Conservation (phyloP, 2,113 vertebrate species). For the Mungos mungo region DNA sequence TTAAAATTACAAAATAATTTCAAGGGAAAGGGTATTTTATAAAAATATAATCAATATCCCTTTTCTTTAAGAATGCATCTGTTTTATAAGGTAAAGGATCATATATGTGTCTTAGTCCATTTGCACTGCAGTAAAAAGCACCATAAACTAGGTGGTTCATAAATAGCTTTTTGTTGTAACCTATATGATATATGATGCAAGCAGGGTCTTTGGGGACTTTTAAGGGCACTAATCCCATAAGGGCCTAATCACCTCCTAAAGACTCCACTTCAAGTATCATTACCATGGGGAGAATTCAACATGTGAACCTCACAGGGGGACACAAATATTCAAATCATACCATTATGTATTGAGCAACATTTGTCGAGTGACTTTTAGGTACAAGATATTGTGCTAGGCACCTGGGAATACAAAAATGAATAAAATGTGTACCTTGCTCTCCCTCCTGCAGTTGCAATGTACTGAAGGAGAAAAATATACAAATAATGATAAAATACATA, state of each 20-base stretch:
- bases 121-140: background rate
- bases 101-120: background rate
- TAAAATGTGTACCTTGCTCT: background rate
- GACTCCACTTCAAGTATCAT: background rate
- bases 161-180: background rate
- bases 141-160: background rate
- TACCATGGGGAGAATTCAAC: background rate
- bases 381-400: background rate
- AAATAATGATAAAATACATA: conserved; percentile 7
- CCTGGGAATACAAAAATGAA: background rate
- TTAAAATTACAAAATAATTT: conserved; percentile 40
- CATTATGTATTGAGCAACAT: background rate
- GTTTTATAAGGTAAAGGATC: background rate
- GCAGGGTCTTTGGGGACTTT: background rate
- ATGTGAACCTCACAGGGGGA: background rate
- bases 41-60: background rate
- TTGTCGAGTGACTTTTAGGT: background rate
- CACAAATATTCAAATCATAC: background rate
- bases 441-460: background rate
- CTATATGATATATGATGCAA: background rate
- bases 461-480: background rate
- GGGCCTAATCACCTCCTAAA: background rate
- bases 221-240: background rate
- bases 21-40: background rate
- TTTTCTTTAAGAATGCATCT: background rate